Evolutionary conservation across 2,113 vertebrate species (phyloP), one percentile per base, ranked within the genome.

Genomic region (Taurulus bubalis): DNA sequence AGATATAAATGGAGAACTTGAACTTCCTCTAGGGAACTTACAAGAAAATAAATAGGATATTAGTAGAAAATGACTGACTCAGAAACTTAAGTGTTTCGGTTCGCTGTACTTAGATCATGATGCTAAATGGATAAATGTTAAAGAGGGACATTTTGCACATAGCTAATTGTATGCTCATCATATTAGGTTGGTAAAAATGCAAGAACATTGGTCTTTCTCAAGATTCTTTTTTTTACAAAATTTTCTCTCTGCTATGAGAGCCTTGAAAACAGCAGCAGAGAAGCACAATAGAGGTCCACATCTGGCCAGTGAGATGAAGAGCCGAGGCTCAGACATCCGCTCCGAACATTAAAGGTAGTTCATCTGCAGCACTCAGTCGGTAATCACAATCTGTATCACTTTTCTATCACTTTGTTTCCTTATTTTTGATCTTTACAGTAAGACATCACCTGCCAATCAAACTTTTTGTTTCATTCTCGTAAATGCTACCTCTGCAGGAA

Each of bases 271-370:
- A 53, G 4, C 30, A 67, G 49, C 68, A 51, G n/a, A 60, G 32
- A 28, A 14, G 10, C 32, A 40, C 53, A 71, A 26, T 58, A 26
- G 22, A 62, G 47, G 32, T 51, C 38, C 47, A 71, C 66, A 65
- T 75, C 59, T 79, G 66, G 38, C 65, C 71, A 16, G 10, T 8
- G 49, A 59, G 71, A 49, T n/a, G 26, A 12, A 42, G 68, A 64
- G 24, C 20, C 42, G 1, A 14, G 60, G 32, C 2, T 20, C 22
- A 53, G 20, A 38, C 28, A 22, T n/a, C 47, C 58, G 47, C 58
- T 82, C 45, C n/a, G 3, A 59, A 40, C 3, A 32, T 40, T 12
- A 67, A 22, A 58, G 68, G 28, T 20, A 72, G 60, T 60, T 30
- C 26, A 14, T 30, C 15, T 15, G 7, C 6, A 53, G n/a, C 30